A percentile compares a stretch with the other conserved stretches of the same genome.
These are phyloP conservation scores for Periparus ater DNA, from an alignment of 2,797 vertebrate genomes.

Conservation along the genomic window DNA sequence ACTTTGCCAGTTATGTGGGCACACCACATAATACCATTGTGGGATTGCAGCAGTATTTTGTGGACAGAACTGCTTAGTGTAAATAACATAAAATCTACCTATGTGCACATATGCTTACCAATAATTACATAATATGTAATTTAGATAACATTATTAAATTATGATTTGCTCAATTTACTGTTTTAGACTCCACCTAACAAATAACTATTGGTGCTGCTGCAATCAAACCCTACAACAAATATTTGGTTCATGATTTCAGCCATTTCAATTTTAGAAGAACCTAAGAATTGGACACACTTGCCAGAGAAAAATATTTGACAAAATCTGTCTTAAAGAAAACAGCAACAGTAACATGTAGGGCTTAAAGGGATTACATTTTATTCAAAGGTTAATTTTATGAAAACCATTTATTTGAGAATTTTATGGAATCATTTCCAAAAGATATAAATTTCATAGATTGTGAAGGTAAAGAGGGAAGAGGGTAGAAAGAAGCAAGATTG, in stretches of 20 bases:
- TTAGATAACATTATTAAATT: conserved; percentile 58
- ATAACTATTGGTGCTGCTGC: not conserved
- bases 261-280: not conserved
- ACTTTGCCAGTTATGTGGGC: conserved; percentile 13
- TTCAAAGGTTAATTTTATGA: not conserved
- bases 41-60: conserved; percentile 12
- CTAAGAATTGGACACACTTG: not conserved
- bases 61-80: not conserved
- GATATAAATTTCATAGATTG: not conserved
- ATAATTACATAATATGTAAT: conserved; percentile 15
- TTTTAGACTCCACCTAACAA: not conserved
- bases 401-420: not conserved
- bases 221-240: not conserved
- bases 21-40: conserved; percentile 35
- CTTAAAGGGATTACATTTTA: not conserved
- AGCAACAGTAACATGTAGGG: not conserved
- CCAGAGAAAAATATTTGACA: not conserved
- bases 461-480: not conserved
- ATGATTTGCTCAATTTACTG: not conserved
- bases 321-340: not conserved
- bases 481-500: not conserved
- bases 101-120: not conserved
- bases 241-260: not conserved
- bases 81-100: conserved; percentile 18
- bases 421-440: not conserved